Evolutionary conservation across 2,888 invertebrate species (phyloP), one percentile per base, ranked within the genome.

Genomic region (Anagyrus pseudococci): DNA sequence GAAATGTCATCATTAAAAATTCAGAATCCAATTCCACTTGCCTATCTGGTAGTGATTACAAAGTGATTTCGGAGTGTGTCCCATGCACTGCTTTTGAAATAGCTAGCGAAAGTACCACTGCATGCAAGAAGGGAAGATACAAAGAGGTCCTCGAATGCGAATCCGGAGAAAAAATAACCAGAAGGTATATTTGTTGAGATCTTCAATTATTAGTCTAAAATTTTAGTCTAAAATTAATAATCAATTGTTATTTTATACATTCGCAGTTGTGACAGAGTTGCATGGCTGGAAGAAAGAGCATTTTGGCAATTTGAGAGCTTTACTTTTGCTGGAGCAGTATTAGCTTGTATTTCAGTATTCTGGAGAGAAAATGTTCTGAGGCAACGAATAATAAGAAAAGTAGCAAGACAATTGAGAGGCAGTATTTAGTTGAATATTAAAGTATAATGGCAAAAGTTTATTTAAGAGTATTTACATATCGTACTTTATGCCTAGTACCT

Each of bases 11-110:
- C 77, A 84, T 89, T 8, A 82, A 78, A 37, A 77, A 73, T 66
- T 85, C 89, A 15, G 91, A 91, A 77, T 90, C 90, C 70, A 93
- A 92, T 77, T 89, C 91, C 0, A 90, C 89, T 10, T 94, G 94
- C 77, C 89, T 89, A 86, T 82, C 87, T 54, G 86, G 86, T 66
- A 92, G 93, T 76, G 84, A 87, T 19, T 92, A 86, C 72, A 86
- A 87, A 67, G 84, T 93, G 20, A 83, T 90, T 20, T 87, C 86
- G 72, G 90, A 91, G 80, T 94, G 94, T 73, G 91, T 93, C 82
- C 92, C 91, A n/a, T 94, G 94, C 80, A 88, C 90, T 78, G 89
- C 91, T 69, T 93, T 92, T 80, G 94, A 94, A 83, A 89, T 93
- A 67, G 85, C 89, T 56, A 93, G 93, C 76, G 88, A 89, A 81